These are phyloP conservation scores for Microctonus hyperodae DNA, from an alignment of 2,888 invertebrate species.

Conservation along the genomic window DNA sequence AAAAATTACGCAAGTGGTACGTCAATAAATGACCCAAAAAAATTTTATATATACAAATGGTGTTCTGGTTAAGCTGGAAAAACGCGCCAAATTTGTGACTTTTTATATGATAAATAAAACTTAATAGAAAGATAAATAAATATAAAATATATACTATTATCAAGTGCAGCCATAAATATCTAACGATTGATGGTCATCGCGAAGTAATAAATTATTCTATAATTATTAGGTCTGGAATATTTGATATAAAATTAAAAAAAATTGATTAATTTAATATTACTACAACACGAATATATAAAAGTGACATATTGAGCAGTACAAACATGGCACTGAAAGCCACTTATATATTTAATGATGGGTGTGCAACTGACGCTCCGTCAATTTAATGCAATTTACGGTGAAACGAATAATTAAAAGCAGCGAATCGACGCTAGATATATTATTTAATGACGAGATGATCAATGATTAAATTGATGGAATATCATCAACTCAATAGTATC, in stretches of 20 bases:
- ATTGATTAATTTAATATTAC: slow-evolving; percentile 28
- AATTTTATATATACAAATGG: too few relatives aligned
- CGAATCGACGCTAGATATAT: not conserved
- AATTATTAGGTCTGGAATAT: not conserved
- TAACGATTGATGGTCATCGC: slow-evolving; percentile 13
- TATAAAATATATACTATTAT: too few relatives aligned
- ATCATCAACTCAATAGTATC: not conserved
- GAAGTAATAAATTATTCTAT: not conserved
- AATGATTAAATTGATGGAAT: not conserved
- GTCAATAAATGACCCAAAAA: not conserved
- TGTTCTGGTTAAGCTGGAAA: not conserved
- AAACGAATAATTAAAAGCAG: not conserved
- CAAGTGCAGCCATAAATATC: slow-evolving; percentile 41
- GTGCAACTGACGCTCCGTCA: not conserved
- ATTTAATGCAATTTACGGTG: not conserved
- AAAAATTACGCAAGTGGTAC: not conserved
- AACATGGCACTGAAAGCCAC: slow-evolving; percentile 53
- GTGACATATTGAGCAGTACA: slow-evolving; percentile 52
- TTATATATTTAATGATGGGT: slow-evolving; percentile 12
- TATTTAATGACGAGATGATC: not conserved
- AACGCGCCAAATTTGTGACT: too few relatives aligned
- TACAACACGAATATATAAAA: slow-evolving; percentile 45
- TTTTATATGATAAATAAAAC: not conserved
- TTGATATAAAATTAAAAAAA: too few relatives aligned
- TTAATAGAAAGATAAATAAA: too few relatives aligned